Conservation (phyloP, 2,797 vertebrate species). For the Artibeus lituratus region DNA sequence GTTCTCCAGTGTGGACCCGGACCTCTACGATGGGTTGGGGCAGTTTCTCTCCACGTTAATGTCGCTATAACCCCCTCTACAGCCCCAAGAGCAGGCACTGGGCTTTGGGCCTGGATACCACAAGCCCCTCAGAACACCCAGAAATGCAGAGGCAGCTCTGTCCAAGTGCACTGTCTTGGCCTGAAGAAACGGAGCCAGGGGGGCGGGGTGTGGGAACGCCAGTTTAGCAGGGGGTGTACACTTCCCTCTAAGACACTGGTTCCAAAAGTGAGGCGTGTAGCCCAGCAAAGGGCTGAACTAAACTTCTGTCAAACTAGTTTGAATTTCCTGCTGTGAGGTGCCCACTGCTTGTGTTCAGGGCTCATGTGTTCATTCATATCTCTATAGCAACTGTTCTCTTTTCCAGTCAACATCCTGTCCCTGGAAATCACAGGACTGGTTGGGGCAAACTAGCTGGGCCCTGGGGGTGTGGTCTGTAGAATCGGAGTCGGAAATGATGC, state of each 20-base stretch:
- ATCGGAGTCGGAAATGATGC: slow-evolving; percentile 65
- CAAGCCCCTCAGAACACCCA: not conserved
- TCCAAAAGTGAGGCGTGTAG: not conserved
- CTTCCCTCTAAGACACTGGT: not conserved
- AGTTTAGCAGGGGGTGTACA: not conserved
- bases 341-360: not conserved
- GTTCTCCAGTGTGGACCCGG: not conserved
- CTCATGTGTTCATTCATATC: not conserved
- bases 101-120: not conserved
- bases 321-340: not conserved
- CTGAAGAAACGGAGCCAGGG: not conserved
- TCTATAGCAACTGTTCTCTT: slow-evolving; percentile 1
- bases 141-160: not conserved
- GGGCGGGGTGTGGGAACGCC: rapidly evolving
- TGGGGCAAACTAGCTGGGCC: not conserved
- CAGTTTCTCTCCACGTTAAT: not conserved
- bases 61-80: not conserved
- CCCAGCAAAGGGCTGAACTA: not conserved
- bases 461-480: not conserved
- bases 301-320: not conserved
- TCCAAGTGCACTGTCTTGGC: rapidly evolving
- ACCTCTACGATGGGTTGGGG: rapidly evolving
- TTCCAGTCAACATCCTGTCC: not conserved
- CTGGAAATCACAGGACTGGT: not conserved
- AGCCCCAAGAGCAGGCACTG: not conserved